phyloP scores from a whole-genome alignment of 1,140 invertebrate genomes.

The Helicoverpa armigera region DNA sequence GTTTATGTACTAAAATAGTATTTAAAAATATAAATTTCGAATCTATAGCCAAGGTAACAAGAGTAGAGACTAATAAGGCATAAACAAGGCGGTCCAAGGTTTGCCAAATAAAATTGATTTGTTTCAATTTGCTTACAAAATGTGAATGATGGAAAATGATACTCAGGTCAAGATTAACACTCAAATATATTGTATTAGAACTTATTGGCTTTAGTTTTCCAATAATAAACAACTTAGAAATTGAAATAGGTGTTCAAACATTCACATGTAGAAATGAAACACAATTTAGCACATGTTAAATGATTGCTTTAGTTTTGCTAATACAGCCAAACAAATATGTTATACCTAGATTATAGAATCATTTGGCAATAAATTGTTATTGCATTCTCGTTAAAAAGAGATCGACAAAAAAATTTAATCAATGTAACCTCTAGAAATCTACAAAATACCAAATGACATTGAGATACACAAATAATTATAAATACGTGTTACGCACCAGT shows the following conservation, averaged over 20 bases:
- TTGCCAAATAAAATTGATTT: background rate
- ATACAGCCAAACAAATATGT: background rate
- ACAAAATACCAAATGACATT: background rate
- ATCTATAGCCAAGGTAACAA: too few relatives aligned
- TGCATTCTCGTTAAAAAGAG: background rate
- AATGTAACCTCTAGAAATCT: background rate
- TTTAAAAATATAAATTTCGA: too few relatives aligned
- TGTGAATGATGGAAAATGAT: conserved; percentile 14
- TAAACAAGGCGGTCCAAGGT: background rate
- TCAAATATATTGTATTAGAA: background rate
- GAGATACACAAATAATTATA: conserved; percentile 4
- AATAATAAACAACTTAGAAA: background rate
- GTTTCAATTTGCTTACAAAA: background rate
- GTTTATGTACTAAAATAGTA: too few relatives aligned
- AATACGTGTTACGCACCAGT: conserved; percentile 41
- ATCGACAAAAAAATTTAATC: background rate
- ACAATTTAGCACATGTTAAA: background rate
- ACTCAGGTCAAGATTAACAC: background rate
- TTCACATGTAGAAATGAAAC: background rate
- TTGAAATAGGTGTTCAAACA: background rate
- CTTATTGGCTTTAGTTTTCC: background rate
- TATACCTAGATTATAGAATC: background rate
- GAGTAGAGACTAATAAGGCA: too few relatives aligned
- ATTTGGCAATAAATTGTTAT: background rate
- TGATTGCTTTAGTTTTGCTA: background rate